Conservation (phyloP, 2,888 invertebrate species). For the Theodoxus fluviatilis region DNA sequence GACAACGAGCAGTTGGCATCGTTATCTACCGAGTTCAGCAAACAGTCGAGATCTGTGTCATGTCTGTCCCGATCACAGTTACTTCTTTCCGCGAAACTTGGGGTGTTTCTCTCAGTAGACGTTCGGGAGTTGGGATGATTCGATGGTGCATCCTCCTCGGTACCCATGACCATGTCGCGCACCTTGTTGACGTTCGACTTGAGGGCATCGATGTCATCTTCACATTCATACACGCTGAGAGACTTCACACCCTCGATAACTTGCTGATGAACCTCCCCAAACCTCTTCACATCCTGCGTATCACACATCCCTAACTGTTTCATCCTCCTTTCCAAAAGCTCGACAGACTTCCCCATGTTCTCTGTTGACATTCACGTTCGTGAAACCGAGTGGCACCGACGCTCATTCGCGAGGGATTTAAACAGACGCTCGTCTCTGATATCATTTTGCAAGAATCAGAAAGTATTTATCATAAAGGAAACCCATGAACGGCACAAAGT, state of each 20-base stretch:
- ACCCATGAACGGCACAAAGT: neutral
- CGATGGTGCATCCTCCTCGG: constrained; percentile 1
- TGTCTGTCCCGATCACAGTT: too few relatives aligned
- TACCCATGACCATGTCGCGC: constrained; percentile 1
- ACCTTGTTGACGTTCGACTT: constrained; percentile 36
- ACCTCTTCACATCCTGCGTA: constrained; percentile 27
- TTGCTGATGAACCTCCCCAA: constrained; percentile 26
- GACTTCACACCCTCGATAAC: constrained; percentile 19
- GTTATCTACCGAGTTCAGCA: too few relatives aligned
- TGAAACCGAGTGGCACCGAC: too few relatives aligned
- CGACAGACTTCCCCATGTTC: constrained; percentile 1
- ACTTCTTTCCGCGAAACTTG: too few relatives aligned
- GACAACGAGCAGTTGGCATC: constrained; percentile 13
- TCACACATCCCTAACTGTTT: constrained; percentile 39
- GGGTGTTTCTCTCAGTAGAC: too few relatives aligned
- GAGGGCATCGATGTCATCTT: constrained; percentile 44
- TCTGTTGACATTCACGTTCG: constrained; percentile 31
- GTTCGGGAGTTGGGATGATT: too few relatives aligned
- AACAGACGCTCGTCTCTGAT: too few relatives aligned
- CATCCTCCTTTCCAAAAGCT: constrained; percentile 30
- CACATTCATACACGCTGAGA: constrained; percentile 28
- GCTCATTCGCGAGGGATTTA: too few relatives aligned
- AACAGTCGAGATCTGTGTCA: too few relatives aligned
- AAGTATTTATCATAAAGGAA: too few relatives aligned
- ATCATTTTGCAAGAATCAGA: too few relatives aligned